These are phyloP conservation scores for Drosophila pruinosa DNA, from an alignment of 1,140 invertebrate species.

Conservation along the genomic window DNA sequence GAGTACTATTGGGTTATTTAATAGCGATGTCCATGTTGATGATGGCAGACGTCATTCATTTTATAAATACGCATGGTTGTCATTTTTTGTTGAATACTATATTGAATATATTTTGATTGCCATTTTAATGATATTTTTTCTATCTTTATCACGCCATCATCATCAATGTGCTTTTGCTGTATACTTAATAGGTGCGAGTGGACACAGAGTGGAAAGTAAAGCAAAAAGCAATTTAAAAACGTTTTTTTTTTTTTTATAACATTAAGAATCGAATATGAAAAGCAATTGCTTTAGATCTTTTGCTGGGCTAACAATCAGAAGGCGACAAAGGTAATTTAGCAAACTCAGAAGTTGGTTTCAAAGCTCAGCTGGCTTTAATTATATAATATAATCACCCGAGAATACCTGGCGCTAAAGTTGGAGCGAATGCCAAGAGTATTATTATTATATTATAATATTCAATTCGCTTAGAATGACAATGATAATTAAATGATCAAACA, in stretches of 20 bases:
- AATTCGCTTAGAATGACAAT: background rate
- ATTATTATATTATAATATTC: background rate
- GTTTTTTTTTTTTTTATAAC: background rate
- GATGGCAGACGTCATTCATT: conserved; percentile 5
- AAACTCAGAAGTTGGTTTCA: background rate
- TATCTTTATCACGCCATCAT: too few relatives aligned
- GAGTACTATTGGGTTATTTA: background rate
- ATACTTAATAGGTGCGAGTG: background rate
- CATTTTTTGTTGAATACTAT: conserved; percentile 4
- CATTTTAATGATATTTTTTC: background rate
- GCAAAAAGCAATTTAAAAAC: background rate
- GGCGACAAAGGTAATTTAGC: background rate
- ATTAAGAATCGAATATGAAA: background rate
- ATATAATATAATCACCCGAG: background rate
- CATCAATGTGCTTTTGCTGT: background rate
- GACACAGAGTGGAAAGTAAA: background rate
- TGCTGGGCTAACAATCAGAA: background rate
- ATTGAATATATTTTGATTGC: background rate
- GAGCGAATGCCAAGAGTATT: background rate
- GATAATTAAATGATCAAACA: conserved; percentile 10
- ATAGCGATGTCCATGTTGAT: background rate
- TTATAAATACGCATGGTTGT: conserved; percentile 1
- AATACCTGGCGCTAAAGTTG: background rate
- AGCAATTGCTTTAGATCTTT: background rate
- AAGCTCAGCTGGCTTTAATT: background rate